Evolutionary conservation across 2,797 vertebrate species (phyloP).

Genomic region (Linurgus olivaceus): DNA sequence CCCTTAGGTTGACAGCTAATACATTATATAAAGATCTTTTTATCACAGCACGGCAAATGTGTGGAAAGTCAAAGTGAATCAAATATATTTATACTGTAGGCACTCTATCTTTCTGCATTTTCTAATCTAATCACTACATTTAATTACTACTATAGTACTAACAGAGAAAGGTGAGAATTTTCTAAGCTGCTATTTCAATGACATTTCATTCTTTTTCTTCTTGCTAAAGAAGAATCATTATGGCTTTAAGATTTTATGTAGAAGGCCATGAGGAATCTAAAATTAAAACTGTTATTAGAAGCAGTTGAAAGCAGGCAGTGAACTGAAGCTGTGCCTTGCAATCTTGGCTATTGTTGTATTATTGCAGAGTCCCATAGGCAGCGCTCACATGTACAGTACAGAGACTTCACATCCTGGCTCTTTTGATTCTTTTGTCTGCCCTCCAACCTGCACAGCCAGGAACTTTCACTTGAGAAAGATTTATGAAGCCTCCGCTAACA

Average conservation of each 20-base stretch:
- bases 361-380: constrained; percentile 86
- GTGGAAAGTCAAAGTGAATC: neutral
- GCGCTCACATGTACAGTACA: constrained; percentile 78
- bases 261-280: constrained; percentile 49
- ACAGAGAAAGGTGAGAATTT: neutral
- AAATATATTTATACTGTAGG: neutral
- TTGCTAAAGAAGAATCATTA: neutral
- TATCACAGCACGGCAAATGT: neutral
- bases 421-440: constrained; percentile 86
- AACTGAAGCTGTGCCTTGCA: constrained; percentile 73
- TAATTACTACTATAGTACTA: neutral
- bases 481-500: constrained; percentile 85
- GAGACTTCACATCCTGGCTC: constrained; percentile 87
- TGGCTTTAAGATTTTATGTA: constrained; percentile 37
- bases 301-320: constrained; percentile 74
- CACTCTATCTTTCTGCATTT: neutral
- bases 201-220: neutral
- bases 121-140: neutral
- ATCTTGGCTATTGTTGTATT: constrained; percentile 88
- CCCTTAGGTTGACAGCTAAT: neutral
- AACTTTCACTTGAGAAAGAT: constrained; percentile 90
- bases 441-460: constrained; percentile 86
- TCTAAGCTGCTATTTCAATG: neutral
- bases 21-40: neutral
- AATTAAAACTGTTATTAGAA: constrained; percentile 75